Conservation (phyloP, 2,113 vertebrate genomes). For the Cyphomyrus plagiostoma region DNA sequence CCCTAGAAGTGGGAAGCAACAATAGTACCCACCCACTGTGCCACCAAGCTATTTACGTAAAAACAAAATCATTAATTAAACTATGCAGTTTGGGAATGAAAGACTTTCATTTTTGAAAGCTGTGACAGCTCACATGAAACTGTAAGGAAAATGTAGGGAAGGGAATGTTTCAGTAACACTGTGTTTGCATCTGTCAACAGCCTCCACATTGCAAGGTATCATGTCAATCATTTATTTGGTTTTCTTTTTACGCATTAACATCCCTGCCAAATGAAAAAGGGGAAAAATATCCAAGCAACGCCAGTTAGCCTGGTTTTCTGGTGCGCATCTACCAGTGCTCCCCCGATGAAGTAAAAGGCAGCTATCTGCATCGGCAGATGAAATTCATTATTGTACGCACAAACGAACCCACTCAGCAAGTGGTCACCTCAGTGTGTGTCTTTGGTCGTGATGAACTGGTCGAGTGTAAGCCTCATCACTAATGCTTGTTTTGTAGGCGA, state of each 20-base stretch:
- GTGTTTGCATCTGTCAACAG: background rate
- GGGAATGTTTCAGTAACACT: background rate
- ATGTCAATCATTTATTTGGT: constrained; percentile 10
- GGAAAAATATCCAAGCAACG: background rate
- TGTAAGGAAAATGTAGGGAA: background rate
- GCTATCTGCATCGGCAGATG: background rate
- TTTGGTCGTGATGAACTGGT: background rate
- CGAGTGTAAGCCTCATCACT: background rate
- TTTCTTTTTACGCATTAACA: background rate
- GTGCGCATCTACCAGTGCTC: background rate
- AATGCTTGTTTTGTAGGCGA: background rate
- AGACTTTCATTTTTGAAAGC: background rate
- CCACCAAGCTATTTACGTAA: background rate
- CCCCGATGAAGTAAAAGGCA: constrained; percentile 5
- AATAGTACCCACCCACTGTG: background rate
- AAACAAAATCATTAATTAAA: background rate
- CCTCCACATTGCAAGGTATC: background rate
- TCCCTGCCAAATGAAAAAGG: constrained; percentile 2
- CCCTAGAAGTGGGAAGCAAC: background rate
- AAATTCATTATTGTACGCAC: background rate
- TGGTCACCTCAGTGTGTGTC: background rate
- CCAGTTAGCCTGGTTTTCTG: background rate
- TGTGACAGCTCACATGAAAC: constrained; percentile 7
- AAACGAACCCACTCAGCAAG: constrained; percentile 9
- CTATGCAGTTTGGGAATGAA: background rate